phyloP scores from a whole-genome alignment of 2,113 vertebrate species.

The Thunnus thynnus region DNA sequence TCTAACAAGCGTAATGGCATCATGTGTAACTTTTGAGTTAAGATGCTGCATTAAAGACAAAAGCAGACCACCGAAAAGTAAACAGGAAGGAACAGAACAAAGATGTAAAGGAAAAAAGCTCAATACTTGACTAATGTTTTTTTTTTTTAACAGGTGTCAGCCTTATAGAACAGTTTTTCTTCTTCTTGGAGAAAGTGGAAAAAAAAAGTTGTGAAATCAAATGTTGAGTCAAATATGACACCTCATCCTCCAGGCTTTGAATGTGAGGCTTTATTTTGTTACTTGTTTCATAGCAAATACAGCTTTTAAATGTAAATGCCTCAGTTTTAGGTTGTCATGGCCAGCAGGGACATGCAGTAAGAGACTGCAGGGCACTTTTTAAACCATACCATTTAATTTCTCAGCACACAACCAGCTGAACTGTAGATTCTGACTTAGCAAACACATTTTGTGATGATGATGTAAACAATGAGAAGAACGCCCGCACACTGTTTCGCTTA shows the following conservation, averaged over 20 bases:
- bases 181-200: neutral
- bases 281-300: neutral
- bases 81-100: neutral
- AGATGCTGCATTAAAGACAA: neutral
- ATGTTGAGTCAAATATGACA: constrained; percentile 1
- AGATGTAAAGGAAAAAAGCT: neutral
- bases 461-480: no score
- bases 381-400: constrained; percentile 1
- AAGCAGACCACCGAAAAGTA: neutral
- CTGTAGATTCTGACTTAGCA: neutral
- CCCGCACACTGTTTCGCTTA: no score
- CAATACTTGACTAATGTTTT: no score
- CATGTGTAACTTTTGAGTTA: neutral
- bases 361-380: neutral
- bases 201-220: constrained; percentile 5
- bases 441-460: no score
- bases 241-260: neutral
- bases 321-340: neutral
- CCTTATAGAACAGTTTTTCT: neutral
- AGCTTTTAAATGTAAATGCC: neutral
- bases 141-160: neutral
- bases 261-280: neutral
- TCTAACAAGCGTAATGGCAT: neutral
- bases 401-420: neutral
- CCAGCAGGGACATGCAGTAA: neutral